Conservation (phyloP, 2,888 invertebrate species). For the Eupithecia insigniata region DNA sequence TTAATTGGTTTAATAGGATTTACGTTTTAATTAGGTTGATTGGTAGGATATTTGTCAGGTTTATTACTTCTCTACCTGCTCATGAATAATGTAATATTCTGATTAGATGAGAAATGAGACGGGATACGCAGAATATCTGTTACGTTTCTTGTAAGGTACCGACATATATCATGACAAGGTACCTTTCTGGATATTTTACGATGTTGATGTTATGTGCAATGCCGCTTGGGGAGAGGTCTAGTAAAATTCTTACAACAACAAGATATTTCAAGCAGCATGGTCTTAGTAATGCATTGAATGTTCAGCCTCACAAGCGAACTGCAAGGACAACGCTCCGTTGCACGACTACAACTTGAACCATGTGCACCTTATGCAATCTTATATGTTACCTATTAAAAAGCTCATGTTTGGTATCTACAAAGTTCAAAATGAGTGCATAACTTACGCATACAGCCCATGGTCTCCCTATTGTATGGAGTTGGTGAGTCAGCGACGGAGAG, state of each 20-base stretch:
- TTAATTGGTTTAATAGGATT: slow-evolving; percentile 3
- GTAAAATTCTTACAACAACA: background rate
- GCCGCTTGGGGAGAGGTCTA: background rate
- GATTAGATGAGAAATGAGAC: slow-evolving; percentile 3
- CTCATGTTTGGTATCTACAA: background rate
- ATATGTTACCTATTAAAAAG: no score
- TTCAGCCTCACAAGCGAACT: background rate
- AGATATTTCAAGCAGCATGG: background rate
- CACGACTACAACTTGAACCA: background rate
- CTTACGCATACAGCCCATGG: no score
- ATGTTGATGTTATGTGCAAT: background rate
- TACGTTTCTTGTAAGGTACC: background rate
- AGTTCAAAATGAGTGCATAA: background rate
- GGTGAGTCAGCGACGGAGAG: background rate
- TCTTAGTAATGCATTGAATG: background rate
- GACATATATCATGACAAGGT: background rate
- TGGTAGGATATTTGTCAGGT: slow-evolving; percentile 6
- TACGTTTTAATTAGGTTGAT: background rate
- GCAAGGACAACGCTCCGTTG: background rate
- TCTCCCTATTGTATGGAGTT: no score
- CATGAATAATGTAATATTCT: slow-evolving; percentile 8
- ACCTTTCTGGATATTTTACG: background rate
- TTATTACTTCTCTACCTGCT: slow-evolving; percentile 9
- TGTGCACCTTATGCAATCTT: background rate
- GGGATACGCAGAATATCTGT: background rate